phyloP scores from a whole-genome alignment of 1,140 invertebrate species.

The Drosophila cardini region DNA sequence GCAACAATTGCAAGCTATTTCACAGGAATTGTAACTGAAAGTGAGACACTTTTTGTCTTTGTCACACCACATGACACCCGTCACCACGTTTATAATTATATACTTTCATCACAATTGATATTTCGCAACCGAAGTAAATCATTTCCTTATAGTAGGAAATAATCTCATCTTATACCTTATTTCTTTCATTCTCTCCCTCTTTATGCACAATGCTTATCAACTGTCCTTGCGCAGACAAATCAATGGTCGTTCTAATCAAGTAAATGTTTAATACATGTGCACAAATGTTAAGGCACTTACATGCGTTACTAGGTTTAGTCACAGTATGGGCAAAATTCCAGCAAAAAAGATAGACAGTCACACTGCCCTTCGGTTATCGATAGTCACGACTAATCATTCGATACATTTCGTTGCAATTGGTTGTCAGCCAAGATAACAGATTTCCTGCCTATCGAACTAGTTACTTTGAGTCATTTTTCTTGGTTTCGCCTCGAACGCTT shows the following conservation, averaged over 20 bases:
- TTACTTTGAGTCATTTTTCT: too few species aligned
- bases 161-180: too few species aligned
- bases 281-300: not conserved
- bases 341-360: not conserved
- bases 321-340: not conserved
- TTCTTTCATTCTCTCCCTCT: too few species aligned
- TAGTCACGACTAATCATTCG: not conserved
- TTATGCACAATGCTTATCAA: not conserved
- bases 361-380: slow-evolving; percentile 1
- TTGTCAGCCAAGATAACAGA: not conserved
- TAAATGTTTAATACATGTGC: not conserved
- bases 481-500: too few species aligned
- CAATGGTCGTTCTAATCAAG: not conserved
- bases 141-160: too few species aligned
- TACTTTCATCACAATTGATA: not conserved
- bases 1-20: not conserved
- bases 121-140: too few species aligned
- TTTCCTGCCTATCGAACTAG: not conserved
- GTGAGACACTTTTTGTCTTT: not conserved
- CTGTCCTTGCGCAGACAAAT: not conserved
- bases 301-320: not conserved
- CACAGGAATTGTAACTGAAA: not conserved
- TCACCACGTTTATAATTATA: slow-evolving; percentile 3
- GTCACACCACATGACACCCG: too few species aligned
- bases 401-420: not conserved